phyloP scores from a whole-genome alignment of 2,113 vertebrate genomes.

The Ceyx margarethae region DNA sequence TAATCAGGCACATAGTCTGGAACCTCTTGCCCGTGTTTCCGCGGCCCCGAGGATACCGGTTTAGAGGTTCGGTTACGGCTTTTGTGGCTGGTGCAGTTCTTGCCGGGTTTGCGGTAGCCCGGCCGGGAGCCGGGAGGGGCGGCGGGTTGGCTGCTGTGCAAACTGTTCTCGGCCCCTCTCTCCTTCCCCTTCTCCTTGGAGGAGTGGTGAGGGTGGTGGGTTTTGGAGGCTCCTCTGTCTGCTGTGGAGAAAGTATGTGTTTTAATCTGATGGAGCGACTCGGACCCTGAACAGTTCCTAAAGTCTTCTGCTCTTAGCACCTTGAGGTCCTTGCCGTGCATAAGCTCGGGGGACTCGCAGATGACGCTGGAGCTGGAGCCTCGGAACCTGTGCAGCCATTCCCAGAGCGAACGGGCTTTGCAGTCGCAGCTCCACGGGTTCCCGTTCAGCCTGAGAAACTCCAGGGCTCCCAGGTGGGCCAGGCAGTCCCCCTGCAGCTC shows the following conservation, averaged over 20 bases:
- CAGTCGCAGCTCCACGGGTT: constrained; percentile 96
- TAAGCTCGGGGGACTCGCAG: constrained; percentile 78
- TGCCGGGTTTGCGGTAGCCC: constrained; percentile 71
- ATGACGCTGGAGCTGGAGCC: constrained; percentile 88
- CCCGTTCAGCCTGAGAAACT: constrained; percentile 94
- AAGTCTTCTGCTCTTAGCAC: constrained; percentile 86
- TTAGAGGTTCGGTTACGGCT: constrained; percentile 80
- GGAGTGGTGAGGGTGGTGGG: constrained; percentile 74
- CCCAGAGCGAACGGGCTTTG: constrained; percentile 90
- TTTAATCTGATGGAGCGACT: constrained; percentile 90
- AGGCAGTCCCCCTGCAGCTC: constrained; percentile 87
- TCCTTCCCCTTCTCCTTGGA: constrained; percentile 71
- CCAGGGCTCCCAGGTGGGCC: constrained; percentile 85
- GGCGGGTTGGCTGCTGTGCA: constrained; percentile 70
- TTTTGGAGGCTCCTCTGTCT: constrained; percentile 83
- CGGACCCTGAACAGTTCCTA: constrained; percentile 85
- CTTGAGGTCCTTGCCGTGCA: constrained; percentile 87
- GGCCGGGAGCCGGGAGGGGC: constrained; percentile 73
- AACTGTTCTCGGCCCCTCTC: constrained; percentile 44
- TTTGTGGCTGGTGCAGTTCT: constrained; percentile 86
- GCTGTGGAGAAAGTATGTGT: constrained; percentile 86
- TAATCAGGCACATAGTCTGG: constrained; percentile 82
- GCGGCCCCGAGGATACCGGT: constrained; percentile 67
- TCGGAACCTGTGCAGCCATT: constrained; percentile 90
- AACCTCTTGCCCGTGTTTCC: constrained; percentile 79